phyloP scores from a whole-genome alignment of 2,113 vertebrate genomes.

The Vireo altiloquus region DNA sequence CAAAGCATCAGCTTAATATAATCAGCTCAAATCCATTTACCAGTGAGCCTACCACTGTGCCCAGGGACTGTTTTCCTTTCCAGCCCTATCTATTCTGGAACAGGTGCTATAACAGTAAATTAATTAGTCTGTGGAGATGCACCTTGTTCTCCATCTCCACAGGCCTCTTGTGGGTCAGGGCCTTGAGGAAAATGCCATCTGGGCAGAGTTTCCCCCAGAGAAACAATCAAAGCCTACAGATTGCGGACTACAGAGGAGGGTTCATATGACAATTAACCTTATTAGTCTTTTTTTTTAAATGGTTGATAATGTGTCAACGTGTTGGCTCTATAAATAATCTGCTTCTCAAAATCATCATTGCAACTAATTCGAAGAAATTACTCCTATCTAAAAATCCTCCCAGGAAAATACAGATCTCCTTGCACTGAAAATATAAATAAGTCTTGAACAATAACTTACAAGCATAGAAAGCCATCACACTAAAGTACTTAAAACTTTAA shows the following conservation, averaged over 20 bases:
- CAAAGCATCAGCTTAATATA: constrained; percentile 99
- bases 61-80: constrained; percentile 80
- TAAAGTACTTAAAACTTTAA: neutral
- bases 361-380: constrained; percentile 39
- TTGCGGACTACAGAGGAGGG: constrained; percentile 85
- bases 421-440: neutral
- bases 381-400: constrained; percentile 31
- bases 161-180: constrained; percentile 89
- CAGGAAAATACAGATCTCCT: neutral
- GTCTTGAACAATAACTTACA: neutral
- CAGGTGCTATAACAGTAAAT: constrained; percentile 99
- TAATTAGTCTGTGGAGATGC: constrained; percentile 98
- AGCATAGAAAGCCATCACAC: neutral
- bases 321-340: constrained; percentile 77
- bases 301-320: constrained; percentile 77
- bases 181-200: constrained; percentile 96
- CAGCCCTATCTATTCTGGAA: constrained; percentile 96
- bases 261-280: constrained; percentile 99
- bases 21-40: constrained; percentile 99
- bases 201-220: constrained; percentile 87
- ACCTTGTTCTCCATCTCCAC: constrained; percentile 92
- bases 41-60: constrained; percentile 82
- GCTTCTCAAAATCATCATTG: constrained; percentile 61
- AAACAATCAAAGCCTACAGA: constrained; percentile 83
- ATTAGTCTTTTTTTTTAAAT: constrained; percentile 83